Percentiles rank a stretch among this genome's conserved stretches.
Evolutionary conservation across 2,113 vertebrate genomes (phyloP).

Genomic region (Genyomyrus donnyi): DNA sequence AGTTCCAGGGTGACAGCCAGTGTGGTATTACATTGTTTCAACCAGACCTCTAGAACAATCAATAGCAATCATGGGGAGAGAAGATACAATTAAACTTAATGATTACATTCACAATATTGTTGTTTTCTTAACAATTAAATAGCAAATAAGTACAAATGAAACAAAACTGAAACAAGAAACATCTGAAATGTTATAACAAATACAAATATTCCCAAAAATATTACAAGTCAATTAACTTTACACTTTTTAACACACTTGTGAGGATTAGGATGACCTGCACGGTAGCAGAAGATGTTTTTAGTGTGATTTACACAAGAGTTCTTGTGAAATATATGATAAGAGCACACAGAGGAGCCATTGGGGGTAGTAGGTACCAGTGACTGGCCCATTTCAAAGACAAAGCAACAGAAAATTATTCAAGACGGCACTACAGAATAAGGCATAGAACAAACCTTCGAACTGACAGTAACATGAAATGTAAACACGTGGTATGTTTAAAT

Average conservation of each 20-base stretch:
- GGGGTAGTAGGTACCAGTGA: not conserved
- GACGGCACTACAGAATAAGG: not conserved
- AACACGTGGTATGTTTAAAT: not conserved
- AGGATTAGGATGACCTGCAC: not conserved
- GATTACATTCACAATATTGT: not conserved
- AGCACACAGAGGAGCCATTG: not conserved
- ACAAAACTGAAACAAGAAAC: not conserved
- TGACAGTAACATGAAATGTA: not conserved
- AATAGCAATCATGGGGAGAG: not conserved
- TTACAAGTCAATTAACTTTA: not conserved
- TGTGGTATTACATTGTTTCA: not conserved
- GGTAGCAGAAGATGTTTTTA: not conserved
- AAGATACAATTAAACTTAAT: not conserved
- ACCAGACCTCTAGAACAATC: not conserved
- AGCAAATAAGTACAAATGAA: not conserved
- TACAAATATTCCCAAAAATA: not conserved
- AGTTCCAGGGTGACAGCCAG: not conserved
- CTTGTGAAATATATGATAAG: not conserved
- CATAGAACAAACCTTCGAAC: not conserved
- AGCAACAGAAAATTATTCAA: not conserved
- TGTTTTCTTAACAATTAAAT: not conserved
- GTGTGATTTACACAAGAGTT: not conserved
- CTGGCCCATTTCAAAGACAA: not conserved
- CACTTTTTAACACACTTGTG: not conserved
- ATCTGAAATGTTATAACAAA: not conserved